Evolutionary conservation across 2,888 invertebrate genomes (phyloP).

Genomic region (Perizoma affinitatum): DNA sequence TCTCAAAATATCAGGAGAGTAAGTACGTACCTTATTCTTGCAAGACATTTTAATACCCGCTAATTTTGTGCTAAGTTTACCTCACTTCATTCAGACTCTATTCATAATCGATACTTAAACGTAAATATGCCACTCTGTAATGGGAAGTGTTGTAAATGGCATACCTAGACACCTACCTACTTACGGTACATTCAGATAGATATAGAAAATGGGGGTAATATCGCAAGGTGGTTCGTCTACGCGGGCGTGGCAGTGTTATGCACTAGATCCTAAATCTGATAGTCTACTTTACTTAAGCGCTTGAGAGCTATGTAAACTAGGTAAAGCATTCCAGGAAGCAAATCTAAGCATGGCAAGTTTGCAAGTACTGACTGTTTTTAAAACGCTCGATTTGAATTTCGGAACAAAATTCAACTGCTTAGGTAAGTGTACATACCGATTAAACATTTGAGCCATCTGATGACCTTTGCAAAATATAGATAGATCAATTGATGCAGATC

Average conservation of each 20-base stretch:
- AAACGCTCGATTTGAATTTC: too few relatives aligned
- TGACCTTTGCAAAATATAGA: too few relatives aligned
- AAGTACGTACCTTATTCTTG: neutral
- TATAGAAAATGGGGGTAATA: constrained; percentile 38
- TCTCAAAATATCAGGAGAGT: too few relatives aligned
- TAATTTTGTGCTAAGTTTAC: constrained; percentile 21
- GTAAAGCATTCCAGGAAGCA: constrained; percentile 9
- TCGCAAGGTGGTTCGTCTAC: constrained; percentile 19
- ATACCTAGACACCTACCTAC: neutral
- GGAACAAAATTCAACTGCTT: too few relatives aligned
- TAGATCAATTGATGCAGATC: too few relatives aligned
- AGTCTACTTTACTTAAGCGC: constrained; percentile 6
- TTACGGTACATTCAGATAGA: constrained; percentile 3
- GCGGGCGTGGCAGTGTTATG: constrained; percentile 36
- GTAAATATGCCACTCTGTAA: constrained; percentile 17
- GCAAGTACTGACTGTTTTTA: too few relatives aligned
- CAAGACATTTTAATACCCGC: neutral
- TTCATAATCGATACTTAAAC: constrained; percentile 18
- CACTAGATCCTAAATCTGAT: constrained; percentile 25
- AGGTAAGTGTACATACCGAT: too few relatives aligned
- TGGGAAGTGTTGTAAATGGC: constrained; percentile 11
- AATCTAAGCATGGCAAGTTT: neutral
- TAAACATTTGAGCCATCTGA: too few relatives aligned
- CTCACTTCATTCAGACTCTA: constrained; percentile 9
- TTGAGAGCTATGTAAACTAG: constrained; percentile 9